Percentiles rank a stretch among this genome's conserved stretches.
These are phyloP conservation scores for Phallusia fumigata DNA, from an alignment of 23 tunicate species.

Conservation along the genomic window DNA sequence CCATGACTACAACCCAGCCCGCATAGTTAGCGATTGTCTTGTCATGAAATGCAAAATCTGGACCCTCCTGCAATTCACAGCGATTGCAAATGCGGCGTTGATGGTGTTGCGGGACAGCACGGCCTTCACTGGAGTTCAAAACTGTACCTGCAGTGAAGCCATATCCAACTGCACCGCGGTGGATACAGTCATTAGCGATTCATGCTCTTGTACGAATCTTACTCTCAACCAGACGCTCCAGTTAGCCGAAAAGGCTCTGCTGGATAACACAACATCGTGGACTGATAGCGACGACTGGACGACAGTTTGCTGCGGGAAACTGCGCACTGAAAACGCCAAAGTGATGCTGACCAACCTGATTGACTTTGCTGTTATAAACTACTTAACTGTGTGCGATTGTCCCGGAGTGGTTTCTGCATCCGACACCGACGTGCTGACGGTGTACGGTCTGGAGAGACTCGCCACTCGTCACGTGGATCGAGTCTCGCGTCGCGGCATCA, in stretches of 20 bases:
- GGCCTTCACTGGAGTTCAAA: neutral
- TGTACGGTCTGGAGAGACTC: neutral
- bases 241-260: neutral
- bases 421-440: conserved; percentile 16
- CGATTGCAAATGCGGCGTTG: neutral
- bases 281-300: conserved; percentile 7
- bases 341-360: conserved; percentile 20
- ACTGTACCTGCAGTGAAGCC: neutral
- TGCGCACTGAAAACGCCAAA: neutral
- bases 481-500: neutral
- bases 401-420: neutral
- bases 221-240: neutral
- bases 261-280: conserved; percentile 1
- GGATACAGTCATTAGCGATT: neutral
- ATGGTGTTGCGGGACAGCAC: neutral
- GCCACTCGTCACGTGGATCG: neutral
- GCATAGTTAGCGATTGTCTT: too few species aligned
- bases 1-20: neutral
- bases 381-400: conserved; percentile 12
- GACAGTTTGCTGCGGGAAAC: conserved; percentile 17
- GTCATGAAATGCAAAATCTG: neutral
- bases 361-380: neutral
- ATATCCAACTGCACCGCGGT: neutral
- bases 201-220: neutral
- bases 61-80: neutral